Conservation (phyloP, 1,140 invertebrate genomes). For the Holcopasites calliopsidis region DNA sequence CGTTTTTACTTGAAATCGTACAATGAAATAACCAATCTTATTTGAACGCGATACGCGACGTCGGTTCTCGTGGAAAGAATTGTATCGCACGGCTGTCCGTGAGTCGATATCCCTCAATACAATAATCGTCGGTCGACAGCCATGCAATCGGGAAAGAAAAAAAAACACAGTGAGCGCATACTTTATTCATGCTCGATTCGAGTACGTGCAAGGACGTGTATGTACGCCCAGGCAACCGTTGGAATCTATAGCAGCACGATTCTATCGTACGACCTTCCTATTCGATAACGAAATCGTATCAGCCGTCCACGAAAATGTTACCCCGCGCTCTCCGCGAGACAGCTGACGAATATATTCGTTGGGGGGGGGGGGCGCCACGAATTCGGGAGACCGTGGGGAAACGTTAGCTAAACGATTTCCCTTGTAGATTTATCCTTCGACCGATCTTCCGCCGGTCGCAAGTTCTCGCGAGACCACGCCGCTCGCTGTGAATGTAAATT, state of each 20-base stretch:
- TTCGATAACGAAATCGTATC: background rate
- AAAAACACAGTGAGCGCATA: background rate
- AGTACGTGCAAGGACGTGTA: background rate
- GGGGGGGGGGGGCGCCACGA: no score
- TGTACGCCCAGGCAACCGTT: no score
- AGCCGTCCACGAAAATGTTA: background rate
- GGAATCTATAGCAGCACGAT: conserved; percentile 3
- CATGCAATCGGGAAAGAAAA: background rate
- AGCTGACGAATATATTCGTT: background rate
- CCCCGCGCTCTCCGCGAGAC: background rate
- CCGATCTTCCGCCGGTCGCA: background rate
- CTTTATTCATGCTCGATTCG: conserved; percentile 24
- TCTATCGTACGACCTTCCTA: background rate
- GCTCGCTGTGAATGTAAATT: conserved; percentile 10
- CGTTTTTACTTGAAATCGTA: no score
- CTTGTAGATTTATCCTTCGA: background rate
- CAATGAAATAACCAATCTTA: no score
- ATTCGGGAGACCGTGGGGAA: no score
- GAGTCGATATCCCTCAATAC: conserved; percentile 17
- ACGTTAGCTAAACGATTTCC: background rate
- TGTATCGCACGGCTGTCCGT: background rate
- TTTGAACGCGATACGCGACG: no score
- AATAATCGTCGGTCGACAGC: background rate
- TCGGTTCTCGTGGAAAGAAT: background rate
- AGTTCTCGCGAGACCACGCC: background rate